Percentiles rank a stretch among this genome's conserved stretches.
Evolutionary conservation across 2,113 vertebrate genomes (phyloP).

Genomic region (Ascaphus truei): DNA sequence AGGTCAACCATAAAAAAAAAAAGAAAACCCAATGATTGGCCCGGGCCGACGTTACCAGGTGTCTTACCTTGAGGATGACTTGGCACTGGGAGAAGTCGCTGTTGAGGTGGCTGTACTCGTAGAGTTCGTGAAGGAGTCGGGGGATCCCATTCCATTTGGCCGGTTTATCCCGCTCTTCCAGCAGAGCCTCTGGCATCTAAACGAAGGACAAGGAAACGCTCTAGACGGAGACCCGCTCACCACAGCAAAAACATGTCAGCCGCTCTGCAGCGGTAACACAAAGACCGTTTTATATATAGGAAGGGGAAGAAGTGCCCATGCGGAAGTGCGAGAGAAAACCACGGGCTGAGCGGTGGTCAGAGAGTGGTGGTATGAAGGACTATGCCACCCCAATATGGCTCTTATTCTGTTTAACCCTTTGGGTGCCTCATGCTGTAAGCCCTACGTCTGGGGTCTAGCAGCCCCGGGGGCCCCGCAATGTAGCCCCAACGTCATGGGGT

Average conservation of each 20-base stretch:
- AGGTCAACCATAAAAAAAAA: too few species aligned
- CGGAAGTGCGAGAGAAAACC: not conserved
- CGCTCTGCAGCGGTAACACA: not conserved
- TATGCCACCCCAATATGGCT: too few species aligned
- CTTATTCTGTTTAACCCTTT: too few species aligned
- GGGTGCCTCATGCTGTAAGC: too few species aligned
- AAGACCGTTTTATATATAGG: not conserved
- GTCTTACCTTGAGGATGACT: constrained; percentile 88
- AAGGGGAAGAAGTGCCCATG: not conserved
- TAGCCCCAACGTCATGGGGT: too few species aligned
- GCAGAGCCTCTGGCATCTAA: constrained; percentile 83
- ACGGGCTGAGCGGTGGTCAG: not conserved
- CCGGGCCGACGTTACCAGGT: too few species aligned
- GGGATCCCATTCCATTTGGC: constrained; percentile 96
- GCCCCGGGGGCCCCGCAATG: too few species aligned
- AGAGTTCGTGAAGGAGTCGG: constrained; percentile 80
- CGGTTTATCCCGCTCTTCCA: constrained; percentile 86
- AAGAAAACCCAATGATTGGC: too few species aligned
- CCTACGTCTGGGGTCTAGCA: too few species aligned
- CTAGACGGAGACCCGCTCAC: not conserved
- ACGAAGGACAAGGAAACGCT: constrained; percentile 13
- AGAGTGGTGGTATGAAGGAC: too few species aligned
- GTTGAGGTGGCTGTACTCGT: constrained; percentile 89
- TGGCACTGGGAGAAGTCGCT: constrained; percentile 89
- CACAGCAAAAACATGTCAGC: not conserved